Evolutionary conservation across 2,888 invertebrate species (phyloP).

Genomic region (Oasisia sp.): DNA sequence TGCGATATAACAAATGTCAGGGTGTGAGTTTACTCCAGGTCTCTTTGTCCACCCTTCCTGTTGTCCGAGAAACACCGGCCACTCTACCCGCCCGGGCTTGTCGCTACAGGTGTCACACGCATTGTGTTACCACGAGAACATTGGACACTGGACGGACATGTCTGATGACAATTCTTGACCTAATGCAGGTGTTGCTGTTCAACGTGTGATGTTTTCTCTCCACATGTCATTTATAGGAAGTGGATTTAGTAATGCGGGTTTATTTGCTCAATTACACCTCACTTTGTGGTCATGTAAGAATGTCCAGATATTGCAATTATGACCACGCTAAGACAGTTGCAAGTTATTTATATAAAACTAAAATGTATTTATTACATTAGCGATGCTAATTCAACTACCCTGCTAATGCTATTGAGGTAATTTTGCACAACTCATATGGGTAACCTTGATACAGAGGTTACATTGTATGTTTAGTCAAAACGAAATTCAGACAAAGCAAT

Average conservation of each 20-base stretch:
- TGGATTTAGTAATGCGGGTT: not conserved
- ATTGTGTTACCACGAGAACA: not conserved
- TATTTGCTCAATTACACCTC: not conserved
- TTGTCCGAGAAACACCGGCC: not conserved
- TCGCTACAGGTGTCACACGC: not conserved
- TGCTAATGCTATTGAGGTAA: too few relatives aligned
- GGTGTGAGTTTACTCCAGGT: not conserved
- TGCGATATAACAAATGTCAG: not conserved
- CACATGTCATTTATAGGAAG: not conserved
- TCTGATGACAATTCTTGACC: not conserved
- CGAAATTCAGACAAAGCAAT: too few relatives aligned
- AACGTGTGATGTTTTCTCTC: not conserved
- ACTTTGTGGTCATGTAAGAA: not conserved
- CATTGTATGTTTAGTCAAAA: too few relatives aligned
- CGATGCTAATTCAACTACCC: too few relatives aligned
- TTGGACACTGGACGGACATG: not conserved
- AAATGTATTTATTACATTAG: too few relatives aligned
- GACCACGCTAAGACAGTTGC: too few relatives aligned
- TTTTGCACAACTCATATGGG: too few relatives aligned
- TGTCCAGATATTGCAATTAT: too few relatives aligned
- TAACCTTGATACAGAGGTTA: too few relatives aligned
- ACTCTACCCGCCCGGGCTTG: not conserved
- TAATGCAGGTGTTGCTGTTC: not conserved
- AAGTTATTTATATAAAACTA: too few relatives aligned
- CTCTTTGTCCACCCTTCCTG: not conserved